A percentile compares a stretch with the other conserved stretches of the same genome.
Conservation (phyloP, 2,888 invertebrate genomes). For the Neoscelio sp. region DNA sequence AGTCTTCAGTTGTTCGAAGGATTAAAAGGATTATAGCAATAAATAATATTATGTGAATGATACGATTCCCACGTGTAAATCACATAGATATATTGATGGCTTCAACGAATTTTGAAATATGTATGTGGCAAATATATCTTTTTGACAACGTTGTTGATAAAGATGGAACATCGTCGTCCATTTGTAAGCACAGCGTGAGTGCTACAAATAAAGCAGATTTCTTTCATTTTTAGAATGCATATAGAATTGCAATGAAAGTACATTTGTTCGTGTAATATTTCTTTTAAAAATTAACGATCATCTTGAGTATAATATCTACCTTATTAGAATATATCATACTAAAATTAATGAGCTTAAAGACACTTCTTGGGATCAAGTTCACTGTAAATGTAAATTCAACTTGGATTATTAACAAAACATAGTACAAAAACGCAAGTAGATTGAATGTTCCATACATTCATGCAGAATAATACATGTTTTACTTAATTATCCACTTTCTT, state of each 20-base stretch:
- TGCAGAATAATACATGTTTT: background rate
- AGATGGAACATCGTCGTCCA: slow-evolving; percentile 55
- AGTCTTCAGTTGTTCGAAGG: slow-evolving; percentile 18
- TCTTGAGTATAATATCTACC: slow-evolving; percentile 5
- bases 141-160: slow-evolving; percentile 29
- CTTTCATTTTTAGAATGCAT: slow-evolving; percentile 58
- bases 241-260: slow-evolving; percentile 48
- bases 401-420: slow-evolving; percentile 8
- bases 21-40: slow-evolving; percentile 28
- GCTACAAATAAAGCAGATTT: slow-evolving; percentile 76
- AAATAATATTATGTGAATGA: slow-evolving; percentile 36
- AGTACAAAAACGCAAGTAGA: background rate
- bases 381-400: background rate
- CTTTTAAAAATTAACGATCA: slow-evolving; percentile 41
- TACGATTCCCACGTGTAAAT: slow-evolving; percentile 46
- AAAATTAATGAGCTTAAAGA: slow-evolving; percentile 27
- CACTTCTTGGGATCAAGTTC: background rate
- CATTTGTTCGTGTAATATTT: slow-evolving; percentile 53
- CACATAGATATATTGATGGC: slow-evolving; percentile 57
- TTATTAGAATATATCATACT: slow-evolving; percentile 17
- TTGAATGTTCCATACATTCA: too few species aligned
- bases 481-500: background rate
- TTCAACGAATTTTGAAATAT: slow-evolving; percentile 55
- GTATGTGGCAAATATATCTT: slow-evolving; percentile 39
- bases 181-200: slow-evolving; percentile 75